Evolutionary conservation across 2,888 invertebrate species (phyloP).

Genomic region (Chamaedrilus cognettii): DNA sequence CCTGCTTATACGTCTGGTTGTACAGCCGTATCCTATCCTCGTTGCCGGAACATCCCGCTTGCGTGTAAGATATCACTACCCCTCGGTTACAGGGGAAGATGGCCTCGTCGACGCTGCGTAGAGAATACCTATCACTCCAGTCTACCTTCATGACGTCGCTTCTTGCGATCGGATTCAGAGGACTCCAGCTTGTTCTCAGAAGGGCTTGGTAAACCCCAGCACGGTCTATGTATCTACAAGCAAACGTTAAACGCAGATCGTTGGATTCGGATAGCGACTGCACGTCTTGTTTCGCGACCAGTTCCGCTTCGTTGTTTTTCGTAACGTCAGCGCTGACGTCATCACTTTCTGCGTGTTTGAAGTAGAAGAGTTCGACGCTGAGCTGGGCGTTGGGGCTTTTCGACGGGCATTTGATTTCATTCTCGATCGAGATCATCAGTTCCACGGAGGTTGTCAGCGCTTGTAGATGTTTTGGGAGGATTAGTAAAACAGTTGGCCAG

Average conservation of each 20-base stretch:
- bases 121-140: constrained; percentile 15
- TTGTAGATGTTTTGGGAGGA: constrained; percentile 1
- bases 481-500: constrained; percentile 14
- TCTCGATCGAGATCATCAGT: neutral
- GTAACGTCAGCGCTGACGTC: no score
- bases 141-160: constrained; percentile 14
- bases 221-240: constrained; percentile 13
- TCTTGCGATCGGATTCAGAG: neutral
- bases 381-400: neutral
- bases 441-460: neutral
- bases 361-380: neutral
- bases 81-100: constrained; percentile 14
- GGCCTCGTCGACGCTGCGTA: neutral
- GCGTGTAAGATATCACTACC: constrained; percentile 11
- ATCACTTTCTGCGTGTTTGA: no score
- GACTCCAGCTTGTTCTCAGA: constrained; percentile 2
- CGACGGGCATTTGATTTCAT: neutral
- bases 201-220: constrained; percentile 18
- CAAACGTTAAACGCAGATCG: neutral
- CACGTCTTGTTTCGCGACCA: neutral
- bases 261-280: neutral
- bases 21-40: constrained; percentile 21
- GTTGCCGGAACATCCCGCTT: constrained; percentile 8
- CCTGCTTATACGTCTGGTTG: neutral
- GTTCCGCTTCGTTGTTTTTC: neutral